Base-by-base conservation (phyloP, 2,113 vertebrate genomes). In the Lonchura striata region DNA sequence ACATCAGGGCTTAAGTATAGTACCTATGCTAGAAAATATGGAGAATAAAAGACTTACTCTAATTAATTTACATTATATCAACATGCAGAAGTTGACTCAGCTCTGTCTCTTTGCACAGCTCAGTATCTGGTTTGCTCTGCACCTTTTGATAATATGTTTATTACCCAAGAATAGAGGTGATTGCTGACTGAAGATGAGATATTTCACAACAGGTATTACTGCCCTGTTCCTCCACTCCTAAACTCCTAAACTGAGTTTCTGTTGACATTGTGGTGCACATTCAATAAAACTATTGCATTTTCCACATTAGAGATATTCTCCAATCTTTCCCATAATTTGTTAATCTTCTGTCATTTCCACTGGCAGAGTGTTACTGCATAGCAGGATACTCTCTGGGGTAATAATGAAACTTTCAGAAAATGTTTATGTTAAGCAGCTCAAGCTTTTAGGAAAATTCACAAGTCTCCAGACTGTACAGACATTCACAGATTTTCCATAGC, bases 281-380 rank as follows among this genome's bases (percentile, higher is more conserved):
- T 24, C 39, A 25, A 11, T 6, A 44, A 5, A 77, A 19, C 15
- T 64, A 14, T 10, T 30, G 20, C 8, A 16, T 63, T 84, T 87
- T 80, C 21, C 10, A 33, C 1, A 0, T 25, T 46, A 41, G 11
- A 0, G 0, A 47, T 54, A 27, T 31, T 59, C 31, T 78, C 16
- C 47, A 63, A 0, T 47, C 15, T 75, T 79, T 33, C 35, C 31
- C 37, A 41, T 21, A 17, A 52, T 91, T 64, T 24, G 15, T 56
- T 52, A 9, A 54, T 3, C 9, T 82, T 74, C 41, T 52, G n/a
- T 21, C 2, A 1, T 42, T 79, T 46, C 33, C 30, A 28, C 15
- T 89, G 54, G 5, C 16, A 61, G 17, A 10, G 18, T 31, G 24
- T 30, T 70, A 59, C 2, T 46, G 60, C 15, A 23, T 27, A 75